Conservation (phyloP, 2,888 invertebrate species). For the Zele albiditarsus region DNA sequence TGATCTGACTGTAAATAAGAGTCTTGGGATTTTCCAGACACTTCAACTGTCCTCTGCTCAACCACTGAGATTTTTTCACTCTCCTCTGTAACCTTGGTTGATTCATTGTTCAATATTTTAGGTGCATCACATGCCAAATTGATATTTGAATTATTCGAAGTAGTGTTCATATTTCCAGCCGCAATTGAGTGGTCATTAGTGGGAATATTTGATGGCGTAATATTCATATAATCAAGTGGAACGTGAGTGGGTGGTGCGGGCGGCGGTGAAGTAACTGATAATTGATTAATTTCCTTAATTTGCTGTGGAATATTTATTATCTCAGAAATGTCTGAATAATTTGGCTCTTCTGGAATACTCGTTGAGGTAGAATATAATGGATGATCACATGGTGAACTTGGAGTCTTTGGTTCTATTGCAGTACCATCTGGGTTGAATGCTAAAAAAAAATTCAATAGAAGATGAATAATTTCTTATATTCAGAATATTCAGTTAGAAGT, state of each 20-base stretch:
- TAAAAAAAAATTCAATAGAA: slow-evolving; percentile 43
- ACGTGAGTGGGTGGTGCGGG: slow-evolving; percentile 66
- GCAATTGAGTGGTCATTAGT: slow-evolving; percentile 41
- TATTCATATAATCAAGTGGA: slow-evolving; percentile 62
- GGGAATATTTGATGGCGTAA: slow-evolving; percentile 41
- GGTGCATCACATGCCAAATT: slow-evolving; percentile 21
- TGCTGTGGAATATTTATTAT: slow-evolving; percentile 50
- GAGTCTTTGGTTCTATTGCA: slow-evolving; percentile 62
- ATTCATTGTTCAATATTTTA: slow-evolving; percentile 38
- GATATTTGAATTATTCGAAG: slow-evolving; percentile 30
- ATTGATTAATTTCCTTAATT: slow-evolving; percentile 52
- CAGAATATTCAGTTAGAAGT: no score
- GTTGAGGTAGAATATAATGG: slow-evolving; percentile 52
- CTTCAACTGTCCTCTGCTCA: background rate
- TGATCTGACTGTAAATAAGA: slow-evolving; percentile 45
- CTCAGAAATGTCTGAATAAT: slow-evolving; percentile 42
- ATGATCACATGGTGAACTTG: slow-evolving; percentile 61
- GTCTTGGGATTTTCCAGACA: slow-evolving; percentile 41
- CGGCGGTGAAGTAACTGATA: slow-evolving; percentile 47
- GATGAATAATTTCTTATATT: no score
- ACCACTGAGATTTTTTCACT: slow-evolving; percentile 29
- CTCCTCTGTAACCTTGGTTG: slow-evolving; percentile 36
- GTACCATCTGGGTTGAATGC: slow-evolving; percentile 62
- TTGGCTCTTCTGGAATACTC: slow-evolving; percentile 52
- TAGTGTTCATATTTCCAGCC: slow-evolving; percentile 28